phyloP scores from a whole-genome alignment of 2,113 vertebrate species.

The Harpagus bidentatus region DNA sequence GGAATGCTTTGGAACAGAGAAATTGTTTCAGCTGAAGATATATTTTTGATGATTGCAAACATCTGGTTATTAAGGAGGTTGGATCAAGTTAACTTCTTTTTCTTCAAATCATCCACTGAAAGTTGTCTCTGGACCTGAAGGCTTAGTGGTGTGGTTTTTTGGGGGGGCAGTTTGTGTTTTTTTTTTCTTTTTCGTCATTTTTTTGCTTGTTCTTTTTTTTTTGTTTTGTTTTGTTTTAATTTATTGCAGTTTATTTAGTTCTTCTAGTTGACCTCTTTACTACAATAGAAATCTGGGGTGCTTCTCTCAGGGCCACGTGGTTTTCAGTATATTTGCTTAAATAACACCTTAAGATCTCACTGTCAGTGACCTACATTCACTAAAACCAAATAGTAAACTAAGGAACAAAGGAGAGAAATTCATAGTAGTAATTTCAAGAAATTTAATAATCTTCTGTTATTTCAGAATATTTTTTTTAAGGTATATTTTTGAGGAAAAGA shows the following conservation, averaged over 20 bases:
- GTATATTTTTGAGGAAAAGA: background rate
- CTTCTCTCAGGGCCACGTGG: background rate
- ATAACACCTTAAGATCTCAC: background rate
- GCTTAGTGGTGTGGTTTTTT: background rate
- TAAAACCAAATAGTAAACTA: background rate
- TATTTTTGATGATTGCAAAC: conserved; percentile 73
- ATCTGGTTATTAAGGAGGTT: conserved; percentile 81
- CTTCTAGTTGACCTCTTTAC: background rate
- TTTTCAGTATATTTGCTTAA: background rate
- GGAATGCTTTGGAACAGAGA: conserved; percentile 68
- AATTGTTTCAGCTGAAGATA: conserved; percentile 62
- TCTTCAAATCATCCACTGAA: background rate
- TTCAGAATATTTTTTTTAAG: background rate
- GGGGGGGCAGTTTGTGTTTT: no score
- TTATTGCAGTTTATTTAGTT: background rate
- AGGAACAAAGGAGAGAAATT: background rate
- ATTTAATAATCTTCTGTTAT: background rate
- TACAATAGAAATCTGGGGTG: background rate
- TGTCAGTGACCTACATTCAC: background rate
- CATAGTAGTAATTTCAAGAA: background rate
- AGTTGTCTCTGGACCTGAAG: background rate
- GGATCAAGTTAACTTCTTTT: conserved; percentile 48
- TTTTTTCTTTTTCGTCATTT: no score
- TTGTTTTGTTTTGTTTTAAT: no score
- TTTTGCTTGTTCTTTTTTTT: no score